These are phyloP conservation scores for Eutolmus rufibarbis DNA, from an alignment of 2,888 invertebrate species.

Conservation along the genomic window DNA sequence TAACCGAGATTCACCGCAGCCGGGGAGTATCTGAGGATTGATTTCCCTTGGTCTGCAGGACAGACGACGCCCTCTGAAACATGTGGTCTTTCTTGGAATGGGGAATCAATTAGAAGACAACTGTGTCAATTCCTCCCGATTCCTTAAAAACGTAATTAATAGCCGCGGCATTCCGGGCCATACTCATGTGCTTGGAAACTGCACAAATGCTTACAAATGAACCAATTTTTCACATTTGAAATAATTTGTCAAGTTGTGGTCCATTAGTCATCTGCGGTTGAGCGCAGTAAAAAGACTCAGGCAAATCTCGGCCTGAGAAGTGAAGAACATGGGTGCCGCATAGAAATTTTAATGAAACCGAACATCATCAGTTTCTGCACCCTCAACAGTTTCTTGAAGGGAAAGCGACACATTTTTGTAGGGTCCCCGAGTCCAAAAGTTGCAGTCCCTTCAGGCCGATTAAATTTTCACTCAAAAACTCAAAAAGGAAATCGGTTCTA, in stretches of 20 bases:
- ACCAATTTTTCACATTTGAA: constrained; percentile 45
- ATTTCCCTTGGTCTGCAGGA: not conserved
- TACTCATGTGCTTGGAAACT: constrained; percentile 40
- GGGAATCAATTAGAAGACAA: not conserved
- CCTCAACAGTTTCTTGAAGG: not conserved
- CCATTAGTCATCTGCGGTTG: constrained; percentile 45
- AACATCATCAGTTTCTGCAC: not conserved
- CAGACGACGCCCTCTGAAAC: not conserved
- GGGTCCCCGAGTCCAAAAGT: not conserved
- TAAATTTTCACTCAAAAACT: not conserved
- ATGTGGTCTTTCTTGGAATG: not conserved
- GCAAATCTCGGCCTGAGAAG: not conserved
- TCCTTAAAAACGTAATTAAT: constrained; percentile 18
- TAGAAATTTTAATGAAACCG: constrained; percentile 18
- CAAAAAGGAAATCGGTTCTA: not conserved
- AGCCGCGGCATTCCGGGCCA: not conserved
- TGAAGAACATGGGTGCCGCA: not conserved
- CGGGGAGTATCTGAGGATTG: not conserved
- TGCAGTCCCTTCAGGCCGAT: not conserved
- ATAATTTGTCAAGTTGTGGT: constrained; percentile 46
- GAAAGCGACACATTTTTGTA: not conserved
- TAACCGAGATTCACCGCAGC: not conserved
- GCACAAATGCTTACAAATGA: constrained; percentile 10
- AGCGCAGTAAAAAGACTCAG: constrained; percentile 24
- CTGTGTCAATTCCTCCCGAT: not conserved